phyloP scores from a whole-genome alignment of 2,113 vertebrate genomes.

The Cryptomyrus ogoouensis region DNA sequence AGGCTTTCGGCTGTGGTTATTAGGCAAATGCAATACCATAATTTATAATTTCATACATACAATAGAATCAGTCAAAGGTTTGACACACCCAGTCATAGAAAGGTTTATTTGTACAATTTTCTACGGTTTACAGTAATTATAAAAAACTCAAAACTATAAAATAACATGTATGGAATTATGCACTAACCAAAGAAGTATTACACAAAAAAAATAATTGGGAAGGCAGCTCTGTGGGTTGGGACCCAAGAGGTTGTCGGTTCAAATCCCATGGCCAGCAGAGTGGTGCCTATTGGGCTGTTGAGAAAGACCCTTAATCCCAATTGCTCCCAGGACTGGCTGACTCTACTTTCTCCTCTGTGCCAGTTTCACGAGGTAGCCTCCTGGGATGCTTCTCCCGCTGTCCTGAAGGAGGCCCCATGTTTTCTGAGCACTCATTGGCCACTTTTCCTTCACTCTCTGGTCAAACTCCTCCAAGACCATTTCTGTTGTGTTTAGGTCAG shows the following conservation, averaged over 20 bases:
- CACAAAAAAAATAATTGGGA: not conserved
- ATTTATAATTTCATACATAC: not conserved
- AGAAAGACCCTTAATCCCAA: not conserved
- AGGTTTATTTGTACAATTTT: not conserved
- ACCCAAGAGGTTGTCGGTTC: not conserved
- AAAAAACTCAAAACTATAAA: not conserved
- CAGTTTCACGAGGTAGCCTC: not conserved
- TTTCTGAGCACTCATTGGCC: not conserved
- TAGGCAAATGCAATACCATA: not conserved
- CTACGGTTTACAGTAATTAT: not conserved
- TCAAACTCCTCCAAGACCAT: not conserved
- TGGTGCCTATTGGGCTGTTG: not conserved
- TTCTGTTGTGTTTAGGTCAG: not conserved
- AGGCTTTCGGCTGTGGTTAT: not conserved
- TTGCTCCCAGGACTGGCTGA: not conserved
- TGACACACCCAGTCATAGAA: no score
- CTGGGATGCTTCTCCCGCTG: not conserved
- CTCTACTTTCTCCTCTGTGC: not conserved
- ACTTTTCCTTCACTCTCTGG: not conserved
- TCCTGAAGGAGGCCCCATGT: not conserved
- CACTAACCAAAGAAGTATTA: not conserved
- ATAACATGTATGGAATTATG: not conserved
- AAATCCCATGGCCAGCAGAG: not conserved
- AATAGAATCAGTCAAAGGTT: not conserved
- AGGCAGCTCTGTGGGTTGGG: not conserved